phyloP scores from a whole-genome alignment of 2,888 invertebrate species.

The Agrochola lota region DNA sequence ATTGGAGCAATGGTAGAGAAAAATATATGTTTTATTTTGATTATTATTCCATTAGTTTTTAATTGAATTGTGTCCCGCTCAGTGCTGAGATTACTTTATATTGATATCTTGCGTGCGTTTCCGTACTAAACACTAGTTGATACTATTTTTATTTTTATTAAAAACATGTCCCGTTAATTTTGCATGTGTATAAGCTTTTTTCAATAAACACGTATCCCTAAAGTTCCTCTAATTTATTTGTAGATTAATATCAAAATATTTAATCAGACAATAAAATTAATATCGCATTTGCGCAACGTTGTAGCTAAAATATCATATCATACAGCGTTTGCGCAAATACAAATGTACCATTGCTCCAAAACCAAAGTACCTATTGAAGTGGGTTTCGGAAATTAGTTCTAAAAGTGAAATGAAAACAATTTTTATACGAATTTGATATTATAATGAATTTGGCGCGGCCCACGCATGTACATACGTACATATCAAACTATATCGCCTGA shows the following conservation, averaged over 20 bases:
- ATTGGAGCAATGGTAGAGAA: conserved; percentile 67
- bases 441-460: conserved; percentile 64
- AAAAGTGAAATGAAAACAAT: conserved; percentile 63
- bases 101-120: conserved; percentile 8
- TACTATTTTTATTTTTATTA: neutral
- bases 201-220: conserved; percentile 19
- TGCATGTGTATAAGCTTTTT: conserved; percentile 56
- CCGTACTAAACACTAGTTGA: conserved; percentile 6
- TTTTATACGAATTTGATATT: conserved; percentile 84
- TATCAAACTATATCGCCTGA: conserved; percentile 79
- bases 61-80: conserved; percentile 7
- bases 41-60: conserved; percentile 30
- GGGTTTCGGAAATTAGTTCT: conserved; percentile 65
- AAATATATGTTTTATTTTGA: conserved; percentile 1
- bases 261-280: conserved; percentile 51
- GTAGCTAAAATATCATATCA: conserved; percentile 19
- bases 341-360: conserved; percentile 67
- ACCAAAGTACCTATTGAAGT: conserved; percentile 56
- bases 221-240: conserved; percentile 50
- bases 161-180: conserved; percentile 22
- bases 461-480: conserved; percentile 75
- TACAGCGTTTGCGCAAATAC: conserved; percentile 1
- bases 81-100: conserved; percentile 10
- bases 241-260: conserved; percentile 45
- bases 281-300: conserved; percentile 6